These are phyloP conservation scores for Chascanopsetta lugubris DNA, from an alignment of 2,113 vertebrate genomes.

Conservation along the genomic window DNA sequence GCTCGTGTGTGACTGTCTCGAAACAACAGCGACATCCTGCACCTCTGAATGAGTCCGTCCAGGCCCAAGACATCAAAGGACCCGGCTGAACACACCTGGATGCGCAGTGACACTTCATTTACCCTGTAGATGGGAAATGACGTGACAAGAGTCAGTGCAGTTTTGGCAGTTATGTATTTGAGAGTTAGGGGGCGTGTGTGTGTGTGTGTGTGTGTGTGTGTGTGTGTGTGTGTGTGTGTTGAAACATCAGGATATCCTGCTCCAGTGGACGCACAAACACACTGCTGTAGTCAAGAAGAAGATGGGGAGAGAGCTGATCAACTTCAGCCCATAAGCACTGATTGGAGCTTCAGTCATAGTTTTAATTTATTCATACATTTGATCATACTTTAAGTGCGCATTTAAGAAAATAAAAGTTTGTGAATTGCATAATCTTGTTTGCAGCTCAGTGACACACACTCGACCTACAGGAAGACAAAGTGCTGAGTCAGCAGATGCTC, in stretches of 20 bases:
- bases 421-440: too few species aligned
- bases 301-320: neutral
- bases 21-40: neutral
- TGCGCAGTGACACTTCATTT: conserved; percentile 37
- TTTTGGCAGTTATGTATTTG: too few species aligned
- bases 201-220: conserved; percentile 47
- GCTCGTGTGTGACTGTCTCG: too few species aligned
- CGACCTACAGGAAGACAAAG: too few species aligned
- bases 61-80: neutral
- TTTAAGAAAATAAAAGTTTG: too few species aligned
- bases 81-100: too few species aligned
- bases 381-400: neutral
- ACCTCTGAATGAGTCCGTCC: too few species aligned
- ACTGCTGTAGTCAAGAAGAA: conserved; percentile 33
- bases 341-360: neutral
- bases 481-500: too few species aligned
- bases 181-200: conserved; percentile 28
- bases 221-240: conserved; percentile 38
- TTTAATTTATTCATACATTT: neutral
- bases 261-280: conserved; percentile 42
- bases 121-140: too few species aligned
- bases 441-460: too few species aligned
- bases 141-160: too few species aligned
- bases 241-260: conserved; percentile 69
- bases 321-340: neutral